phyloP scores from a whole-genome alignment of 2,888 invertebrate species.

The Pyralis farinalis region DNA sequence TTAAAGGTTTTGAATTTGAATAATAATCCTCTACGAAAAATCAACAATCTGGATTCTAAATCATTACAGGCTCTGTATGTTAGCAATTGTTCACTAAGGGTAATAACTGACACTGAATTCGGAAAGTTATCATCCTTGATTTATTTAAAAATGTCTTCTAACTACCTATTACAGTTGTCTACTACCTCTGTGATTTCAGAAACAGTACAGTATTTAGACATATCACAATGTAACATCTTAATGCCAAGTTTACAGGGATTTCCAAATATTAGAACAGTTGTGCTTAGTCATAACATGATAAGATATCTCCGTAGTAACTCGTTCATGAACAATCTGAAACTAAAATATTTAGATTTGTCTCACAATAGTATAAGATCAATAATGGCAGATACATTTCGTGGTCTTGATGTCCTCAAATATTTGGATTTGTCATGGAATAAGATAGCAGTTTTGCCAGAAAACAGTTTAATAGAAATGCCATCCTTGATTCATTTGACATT shows the following conservation, averaged over 20 bases:
- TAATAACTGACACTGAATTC: conserved; percentile 75
- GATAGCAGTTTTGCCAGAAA: conserved; percentile 80
- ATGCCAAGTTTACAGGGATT: conserved; percentile 82
- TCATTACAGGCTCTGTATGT: conserved; percentile 78
- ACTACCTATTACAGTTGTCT: conserved; percentile 76
- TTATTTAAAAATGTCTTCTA: conserved; percentile 82
- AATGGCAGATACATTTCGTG: conserved; percentile 82
- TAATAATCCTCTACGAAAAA: conserved; percentile 70
- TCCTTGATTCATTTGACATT: conserved; percentile 82
- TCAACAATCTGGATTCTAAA: conserved; percentile 70
- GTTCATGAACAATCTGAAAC: conserved; percentile 82
- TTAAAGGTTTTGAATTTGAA: conserved; percentile 77
- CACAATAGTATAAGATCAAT: conserved; percentile 83
- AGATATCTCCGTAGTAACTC: conserved; percentile 77
- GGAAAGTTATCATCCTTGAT: conserved; percentile 80
- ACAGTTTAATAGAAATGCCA: conserved; percentile 81
- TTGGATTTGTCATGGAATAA: conserved; percentile 87
- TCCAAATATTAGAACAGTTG: conserved; percentile 79
- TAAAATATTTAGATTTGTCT: conserved; percentile 84
- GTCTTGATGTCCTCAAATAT: conserved; percentile 76
- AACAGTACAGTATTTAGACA: conserved; percentile 78
- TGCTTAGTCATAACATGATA: conserved; percentile 84
- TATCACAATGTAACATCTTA: conserved; percentile 83
- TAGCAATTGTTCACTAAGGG: conserved; percentile 78
- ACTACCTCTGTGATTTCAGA: conserved; percentile 51